Evolutionary conservation across 2,797 vertebrate genomes (phyloP).

Genomic region (Oryzias dopingdopingensis): DNA sequence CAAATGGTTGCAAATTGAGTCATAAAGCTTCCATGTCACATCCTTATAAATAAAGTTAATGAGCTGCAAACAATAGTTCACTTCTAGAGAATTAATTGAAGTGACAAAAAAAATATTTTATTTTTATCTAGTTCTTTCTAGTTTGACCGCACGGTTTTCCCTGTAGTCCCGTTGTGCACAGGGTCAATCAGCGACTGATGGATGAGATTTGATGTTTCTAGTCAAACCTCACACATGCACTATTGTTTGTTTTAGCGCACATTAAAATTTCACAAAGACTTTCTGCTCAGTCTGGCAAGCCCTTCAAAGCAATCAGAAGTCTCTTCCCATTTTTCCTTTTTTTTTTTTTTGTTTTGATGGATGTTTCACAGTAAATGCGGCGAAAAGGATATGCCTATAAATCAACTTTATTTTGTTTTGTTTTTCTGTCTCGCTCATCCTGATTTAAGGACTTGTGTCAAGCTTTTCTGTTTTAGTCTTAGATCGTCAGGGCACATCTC

Average conservation of each 20-base stretch:
- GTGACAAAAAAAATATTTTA: no score
- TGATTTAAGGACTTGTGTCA: neutral
- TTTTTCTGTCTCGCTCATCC: neutral
- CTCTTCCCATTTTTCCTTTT: no score
- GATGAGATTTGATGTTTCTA: neutral
- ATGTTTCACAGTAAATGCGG: neutral
- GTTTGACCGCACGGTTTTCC: neutral
- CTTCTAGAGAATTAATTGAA: no score
- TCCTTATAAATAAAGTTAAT: no score
- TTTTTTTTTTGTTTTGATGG: no score
- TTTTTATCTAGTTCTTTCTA: neutral
- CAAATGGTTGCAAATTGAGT: no score
- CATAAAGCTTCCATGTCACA: no score
- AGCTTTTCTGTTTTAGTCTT: no score
- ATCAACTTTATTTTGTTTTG: neutral
- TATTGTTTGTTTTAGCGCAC: neutral
- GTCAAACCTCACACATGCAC: neutral
- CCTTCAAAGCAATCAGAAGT: neutral
- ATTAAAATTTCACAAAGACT: neutral
- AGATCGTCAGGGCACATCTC: no score
- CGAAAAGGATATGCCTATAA: neutral
- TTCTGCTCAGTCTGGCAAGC: neutral
- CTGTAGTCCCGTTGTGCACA: neutral
- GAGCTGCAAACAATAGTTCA: no score
- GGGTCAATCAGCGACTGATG: neutral